Evolutionary conservation across 2,113 vertebrate species (phyloP).

Genomic region (Atractosteus spatula): DNA sequence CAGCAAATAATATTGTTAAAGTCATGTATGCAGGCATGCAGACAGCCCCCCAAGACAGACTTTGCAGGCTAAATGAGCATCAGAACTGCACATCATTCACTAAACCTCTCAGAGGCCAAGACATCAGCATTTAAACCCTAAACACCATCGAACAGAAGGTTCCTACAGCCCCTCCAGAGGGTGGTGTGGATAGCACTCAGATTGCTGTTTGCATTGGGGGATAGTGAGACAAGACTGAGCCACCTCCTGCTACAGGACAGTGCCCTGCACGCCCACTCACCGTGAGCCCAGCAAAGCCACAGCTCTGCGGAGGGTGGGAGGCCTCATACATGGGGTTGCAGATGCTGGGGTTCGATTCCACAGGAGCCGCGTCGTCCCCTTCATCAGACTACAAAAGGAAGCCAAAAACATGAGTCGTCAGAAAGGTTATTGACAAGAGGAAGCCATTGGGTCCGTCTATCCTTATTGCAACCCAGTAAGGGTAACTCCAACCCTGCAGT

Average conservation of each 20-base stretch:
- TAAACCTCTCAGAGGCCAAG: too few species aligned
- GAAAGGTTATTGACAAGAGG: background rate
- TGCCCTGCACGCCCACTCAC: slow-evolving; percentile 27
- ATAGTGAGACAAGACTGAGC: background rate
- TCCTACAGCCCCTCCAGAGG: background rate
- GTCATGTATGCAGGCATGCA: too few species aligned
- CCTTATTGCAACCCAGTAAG: background rate
- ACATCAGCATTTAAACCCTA: background rate
- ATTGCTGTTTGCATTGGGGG: too few species aligned
- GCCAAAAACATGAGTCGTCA: background rate
- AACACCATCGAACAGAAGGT: too few species aligned
- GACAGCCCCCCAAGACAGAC: too few species aligned
- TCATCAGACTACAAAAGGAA: slow-evolving; percentile 40
- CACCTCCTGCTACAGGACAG: too few species aligned
- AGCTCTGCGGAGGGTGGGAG: slow-evolving; percentile 11
- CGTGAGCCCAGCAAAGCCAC: background rate
- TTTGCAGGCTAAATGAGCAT: too few species aligned
- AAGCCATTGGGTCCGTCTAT: background rate
- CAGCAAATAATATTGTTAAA: too few species aligned
- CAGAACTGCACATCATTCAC: too few species aligned
- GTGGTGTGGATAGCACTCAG: background rate
- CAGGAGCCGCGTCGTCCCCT: slow-evolving; percentile 29
- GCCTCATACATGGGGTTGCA: slow-evolving; percentile 60
- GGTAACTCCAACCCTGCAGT: background rate
- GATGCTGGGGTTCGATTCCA: slow-evolving; percentile 41